Evolutionary conservation across 1,140 invertebrate species (phyloP).

Genomic region (Battus philenor): DNA sequence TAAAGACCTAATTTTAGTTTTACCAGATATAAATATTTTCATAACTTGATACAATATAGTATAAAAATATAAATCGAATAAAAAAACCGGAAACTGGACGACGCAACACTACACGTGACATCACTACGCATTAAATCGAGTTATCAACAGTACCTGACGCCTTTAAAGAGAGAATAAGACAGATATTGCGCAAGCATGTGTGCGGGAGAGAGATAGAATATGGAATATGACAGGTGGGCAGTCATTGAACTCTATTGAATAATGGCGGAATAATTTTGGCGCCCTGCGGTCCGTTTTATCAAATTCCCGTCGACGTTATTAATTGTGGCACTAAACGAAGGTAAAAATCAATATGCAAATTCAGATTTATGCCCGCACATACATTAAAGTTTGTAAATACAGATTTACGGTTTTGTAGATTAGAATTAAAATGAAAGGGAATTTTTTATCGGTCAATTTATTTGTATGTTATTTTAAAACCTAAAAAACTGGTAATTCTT

Average conservation of each 20-base stretch:
- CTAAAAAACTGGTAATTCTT: too few species aligned
- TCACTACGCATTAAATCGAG: not conserved
- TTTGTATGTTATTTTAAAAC: too few species aligned
- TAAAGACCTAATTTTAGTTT: too few species aligned
- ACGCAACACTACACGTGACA: too few species aligned
- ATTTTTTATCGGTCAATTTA: too few species aligned
- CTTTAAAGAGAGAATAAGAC: not conserved
- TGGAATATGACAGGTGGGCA: conserved; percentile 11
- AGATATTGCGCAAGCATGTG: not conserved
- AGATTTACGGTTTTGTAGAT: too few species aligned
- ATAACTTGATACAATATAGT: too few species aligned
- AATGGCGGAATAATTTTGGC: conserved; percentile 16
- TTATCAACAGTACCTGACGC: conserved; percentile 6
- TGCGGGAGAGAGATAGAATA: not conserved
- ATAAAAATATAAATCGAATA: too few species aligned
- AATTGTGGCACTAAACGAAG: conserved; percentile 1
- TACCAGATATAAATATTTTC: too few species aligned
- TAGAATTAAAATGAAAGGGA: too few species aligned
- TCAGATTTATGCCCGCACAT: conserved; percentile 2
- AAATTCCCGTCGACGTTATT: conserved; percentile 8
- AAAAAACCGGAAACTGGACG: too few species aligned
- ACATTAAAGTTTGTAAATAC: too few species aligned
- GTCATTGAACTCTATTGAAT: conserved; percentile 15
- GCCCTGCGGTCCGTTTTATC: conserved; percentile 11
- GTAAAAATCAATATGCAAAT: conserved; percentile 7